A percentile compares a stretch with the other conserved stretches of the same genome.
These are phyloP conservation scores for Pangasius macronema DNA, from an alignment of 2,797 vertebrate genomes.

Conservation along the genomic window DNA sequence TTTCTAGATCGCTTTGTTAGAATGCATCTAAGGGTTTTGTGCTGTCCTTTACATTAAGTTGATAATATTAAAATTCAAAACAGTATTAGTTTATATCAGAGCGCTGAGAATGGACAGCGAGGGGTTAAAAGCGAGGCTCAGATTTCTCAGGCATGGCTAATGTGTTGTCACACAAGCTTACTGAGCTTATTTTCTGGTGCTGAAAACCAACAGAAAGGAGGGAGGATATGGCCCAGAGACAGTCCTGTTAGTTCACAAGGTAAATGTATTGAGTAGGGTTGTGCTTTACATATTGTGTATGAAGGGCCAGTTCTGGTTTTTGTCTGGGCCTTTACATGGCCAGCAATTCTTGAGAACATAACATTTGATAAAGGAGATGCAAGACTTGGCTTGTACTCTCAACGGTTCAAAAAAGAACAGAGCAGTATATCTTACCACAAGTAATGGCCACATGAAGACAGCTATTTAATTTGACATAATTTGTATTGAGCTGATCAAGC, in stretches of 20 bases:
- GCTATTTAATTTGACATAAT: neutral
- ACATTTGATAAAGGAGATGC: neutral
- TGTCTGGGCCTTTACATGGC: neutral
- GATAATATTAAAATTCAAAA: neutral
- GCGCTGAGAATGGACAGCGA: conserved; percentile 2
- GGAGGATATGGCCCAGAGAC: neutral
- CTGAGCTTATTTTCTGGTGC: conserved; percentile 13
- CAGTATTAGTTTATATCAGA: neutral
- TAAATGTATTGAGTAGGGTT: neutral
- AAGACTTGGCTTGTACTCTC: neutral
- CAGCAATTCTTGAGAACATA: neutral
- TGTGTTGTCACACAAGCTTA: conserved; percentile 40
- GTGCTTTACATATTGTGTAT: neutral
- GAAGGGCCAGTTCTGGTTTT: neutral
- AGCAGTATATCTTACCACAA: neutral
- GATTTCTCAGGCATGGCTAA: conserved; percentile 21
- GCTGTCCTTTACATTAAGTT: neutral
- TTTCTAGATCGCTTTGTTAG: neutral
- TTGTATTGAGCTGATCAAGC: neutral
- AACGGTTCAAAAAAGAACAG: neutral
- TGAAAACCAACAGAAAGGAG: conserved; percentile 7
- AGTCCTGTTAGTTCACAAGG: neutral
- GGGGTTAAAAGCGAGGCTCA: conserved; percentile 19
- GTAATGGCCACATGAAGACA: neutral
- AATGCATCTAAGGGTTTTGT: neutral